Conservation (phyloP, 1,140 invertebrate species). For the Cydia splendana region DNA sequence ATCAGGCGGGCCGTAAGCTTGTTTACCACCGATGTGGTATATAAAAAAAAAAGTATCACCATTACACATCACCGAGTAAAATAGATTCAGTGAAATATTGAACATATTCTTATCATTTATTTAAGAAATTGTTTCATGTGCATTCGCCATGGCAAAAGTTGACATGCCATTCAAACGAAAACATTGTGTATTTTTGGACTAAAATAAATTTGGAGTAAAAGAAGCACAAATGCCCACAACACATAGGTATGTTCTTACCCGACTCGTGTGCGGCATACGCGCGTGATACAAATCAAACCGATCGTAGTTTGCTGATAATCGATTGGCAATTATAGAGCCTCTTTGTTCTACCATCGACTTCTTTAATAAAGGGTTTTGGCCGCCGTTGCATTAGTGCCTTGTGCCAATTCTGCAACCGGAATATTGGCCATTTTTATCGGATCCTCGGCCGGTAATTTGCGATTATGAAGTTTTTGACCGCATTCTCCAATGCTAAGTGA, state of each 20-base stretch:
- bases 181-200: no score
- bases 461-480: conserved; percentile 26
- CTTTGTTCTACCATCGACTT: conserved; percentile 50
- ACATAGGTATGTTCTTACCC: background rate
- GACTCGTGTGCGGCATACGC: background rate
- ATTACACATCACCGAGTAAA: no score
- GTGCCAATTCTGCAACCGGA: conserved; percentile 47
- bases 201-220: no score
- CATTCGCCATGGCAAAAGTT: background rate
- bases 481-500: conserved; percentile 20
- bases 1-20: no score
- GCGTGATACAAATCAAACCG: conserved; percentile 31
- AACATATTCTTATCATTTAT: no score
- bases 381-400: conserved; percentile 43
- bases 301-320: conserved; percentile 38
- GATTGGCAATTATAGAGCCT: conserved; percentile 41
- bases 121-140: no score
- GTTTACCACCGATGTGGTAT: no score
- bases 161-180: background rate
- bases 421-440: conserved; percentile 49
- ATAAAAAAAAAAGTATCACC: no score
- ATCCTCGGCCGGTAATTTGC: conserved; percentile 38
- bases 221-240: background rate
- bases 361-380: conserved; percentile 50
- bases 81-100: no score